Conservation (phyloP, 35 echinoderm and acorn worm species). For the Patiria miniata region DNA sequence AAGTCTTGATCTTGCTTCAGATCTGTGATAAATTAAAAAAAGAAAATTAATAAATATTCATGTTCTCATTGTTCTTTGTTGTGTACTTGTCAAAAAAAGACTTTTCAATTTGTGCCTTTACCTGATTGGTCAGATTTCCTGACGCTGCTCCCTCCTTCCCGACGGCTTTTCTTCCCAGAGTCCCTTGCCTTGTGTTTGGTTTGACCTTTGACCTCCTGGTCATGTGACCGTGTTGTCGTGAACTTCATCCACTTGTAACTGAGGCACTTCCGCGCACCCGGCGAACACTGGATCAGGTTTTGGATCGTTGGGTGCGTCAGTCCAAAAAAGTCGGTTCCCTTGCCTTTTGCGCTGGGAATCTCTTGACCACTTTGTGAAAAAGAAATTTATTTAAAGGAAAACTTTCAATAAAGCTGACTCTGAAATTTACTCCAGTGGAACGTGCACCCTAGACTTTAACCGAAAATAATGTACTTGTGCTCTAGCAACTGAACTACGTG, state of each 20-base stretch:
- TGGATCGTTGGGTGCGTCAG: constrained; percentile 94
- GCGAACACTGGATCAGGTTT: constrained; percentile 82
- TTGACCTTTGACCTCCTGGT: neutral
- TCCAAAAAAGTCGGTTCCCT: constrained; percentile 86
- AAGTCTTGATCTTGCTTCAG: no score
- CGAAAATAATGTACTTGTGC: no score
- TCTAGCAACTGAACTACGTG: no score
- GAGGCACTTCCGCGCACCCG: constrained; percentile 68
- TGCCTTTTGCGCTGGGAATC: constrained; percentile 31
- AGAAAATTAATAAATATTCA: no score
- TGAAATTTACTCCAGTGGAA: no score
- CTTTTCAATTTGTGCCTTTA: neutral
- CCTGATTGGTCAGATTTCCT: neutral
- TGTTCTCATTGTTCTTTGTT: no score
- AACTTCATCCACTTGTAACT: constrained; percentile 88
- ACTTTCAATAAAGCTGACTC: no score
- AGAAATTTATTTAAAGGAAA: neutral
- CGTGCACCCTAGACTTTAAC: no score
- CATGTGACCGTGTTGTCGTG: constrained; percentile 37
- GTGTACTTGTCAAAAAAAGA: neutral
- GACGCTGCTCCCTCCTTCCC: neutral
- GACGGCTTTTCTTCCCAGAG: constrained; percentile 6
- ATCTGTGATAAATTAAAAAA: no score
- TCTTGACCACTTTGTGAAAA: constrained; percentile 36
- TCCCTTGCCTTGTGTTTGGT: neutral